Conservation (phyloP, 2,888 invertebrate genomes). For the Stenolophus ochropezus region DNA sequence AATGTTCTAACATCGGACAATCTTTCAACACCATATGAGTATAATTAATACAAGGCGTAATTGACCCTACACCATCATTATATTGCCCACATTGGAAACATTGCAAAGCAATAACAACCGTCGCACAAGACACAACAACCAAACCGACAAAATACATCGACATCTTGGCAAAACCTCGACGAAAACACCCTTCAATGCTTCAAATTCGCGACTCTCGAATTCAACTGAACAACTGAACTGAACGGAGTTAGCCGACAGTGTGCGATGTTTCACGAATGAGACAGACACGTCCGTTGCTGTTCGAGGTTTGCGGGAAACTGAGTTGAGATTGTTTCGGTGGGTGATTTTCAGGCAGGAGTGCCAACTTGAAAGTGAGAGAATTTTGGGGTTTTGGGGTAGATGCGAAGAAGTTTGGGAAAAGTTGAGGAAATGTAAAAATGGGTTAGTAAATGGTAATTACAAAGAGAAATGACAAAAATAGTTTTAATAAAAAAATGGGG, state of each 20-base stretch:
- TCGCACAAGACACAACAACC: slow-evolving; percentile 64
- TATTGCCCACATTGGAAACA: slow-evolving; percentile 90
- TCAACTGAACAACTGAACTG: background rate
- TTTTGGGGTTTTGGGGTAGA: background rate
- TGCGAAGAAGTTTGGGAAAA: no score
- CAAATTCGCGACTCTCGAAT: no score
- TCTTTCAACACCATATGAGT: slow-evolving; percentile 83
- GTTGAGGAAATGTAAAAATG: no score
- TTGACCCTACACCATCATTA: slow-evolving; percentile 90
- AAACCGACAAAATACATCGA: slow-evolving; percentile 55
- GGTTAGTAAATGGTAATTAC: no score
- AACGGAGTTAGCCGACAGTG: background rate
- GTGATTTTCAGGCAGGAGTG: background rate
- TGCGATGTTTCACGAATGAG: slow-evolving; percentile 18
- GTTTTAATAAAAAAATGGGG: no score
- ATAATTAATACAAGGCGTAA: slow-evolving; percentile 88
- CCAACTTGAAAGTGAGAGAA: background rate
- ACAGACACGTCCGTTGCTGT: slow-evolving; percentile 11
- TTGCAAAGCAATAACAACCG: slow-evolving; percentile 74
- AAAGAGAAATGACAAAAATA: no score
- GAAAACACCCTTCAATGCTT: background rate
- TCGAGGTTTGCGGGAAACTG: slow-evolving; percentile 33
- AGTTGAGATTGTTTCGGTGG: background rate
- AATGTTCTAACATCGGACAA: slow-evolving; percentile 78
- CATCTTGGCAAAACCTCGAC: background rate